Evolutionary conservation across 2,113 vertebrate genomes (phyloP), one percentile per base, ranked within the genome.

Genomic region (Trichomycterus rosablanca): DNA sequence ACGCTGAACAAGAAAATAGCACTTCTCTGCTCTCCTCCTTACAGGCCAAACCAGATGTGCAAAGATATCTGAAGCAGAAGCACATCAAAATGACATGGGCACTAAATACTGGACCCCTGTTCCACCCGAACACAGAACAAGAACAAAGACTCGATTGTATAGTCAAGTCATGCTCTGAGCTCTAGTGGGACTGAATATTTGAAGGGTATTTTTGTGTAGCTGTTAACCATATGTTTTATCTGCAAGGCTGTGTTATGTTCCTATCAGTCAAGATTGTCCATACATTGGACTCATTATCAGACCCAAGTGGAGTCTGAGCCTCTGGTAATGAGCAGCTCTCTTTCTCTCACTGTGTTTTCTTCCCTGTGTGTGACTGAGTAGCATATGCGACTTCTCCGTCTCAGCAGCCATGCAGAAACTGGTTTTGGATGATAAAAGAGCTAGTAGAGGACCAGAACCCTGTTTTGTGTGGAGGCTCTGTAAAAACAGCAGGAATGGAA

Each of bases 21-120:
- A n/a, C n/a, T n/a, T n/a, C n/a, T n/a, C n/a, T n/a, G n/a, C n/a
- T n/a, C n/a, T n/a, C n/a, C n/a, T n/a, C n/a, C n/a, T n/a, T n/a
- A n/a, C n/a, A n/a, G n/a, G n/a, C n/a, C n/a, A n/a, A n/a, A n/a
- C n/a, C n/a, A n/a, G n/a, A n/a, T n/a, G n/a, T n/a, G n/a, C n/a
- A n/a, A n/a, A n/a, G n/a, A n/a, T n/a, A n/a, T n/a, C n/a, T n/a
- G n/a, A n/a, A n/a, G n/a, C n/a, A n/a, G n/a, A n/a, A n/a, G n/a
- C n/a, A n/a, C n/a, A n/a, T n/a, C n/a, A n/a, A n/a, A n/a, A n/a
- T n/a, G n/a, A n/a, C n/a, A n/a, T n/a, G n/a, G n/a, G n/a, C n/a
- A n/a, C n/a, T n/a, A 71, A 57, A 71, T 34, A 62, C 46, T 45
- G 39, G 57, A 24, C 16, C 58, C 51, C 63, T 66, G 45, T 67